A percentile compares a stretch with the other conserved stretches of the same genome.
Conservation (phyloP, 1,140 invertebrate genomes). For the Littorina saxatilis region DNA sequence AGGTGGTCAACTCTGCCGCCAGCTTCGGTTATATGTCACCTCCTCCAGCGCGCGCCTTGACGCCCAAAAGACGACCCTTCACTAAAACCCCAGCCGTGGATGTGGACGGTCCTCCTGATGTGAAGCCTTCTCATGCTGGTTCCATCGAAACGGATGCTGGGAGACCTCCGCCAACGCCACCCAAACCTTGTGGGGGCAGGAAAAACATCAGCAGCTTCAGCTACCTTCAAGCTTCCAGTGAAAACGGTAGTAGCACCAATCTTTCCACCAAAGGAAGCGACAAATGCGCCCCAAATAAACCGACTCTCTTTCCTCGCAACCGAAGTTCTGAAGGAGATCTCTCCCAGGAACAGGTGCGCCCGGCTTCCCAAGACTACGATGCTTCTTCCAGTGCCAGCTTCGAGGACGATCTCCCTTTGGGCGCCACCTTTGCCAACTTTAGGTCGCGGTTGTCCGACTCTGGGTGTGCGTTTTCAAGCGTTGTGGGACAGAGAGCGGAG, state of each 20-base stretch:
- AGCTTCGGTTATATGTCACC: background rate
- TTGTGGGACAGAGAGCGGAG: background rate
- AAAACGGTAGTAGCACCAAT: too few species aligned
- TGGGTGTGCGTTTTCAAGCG: background rate
- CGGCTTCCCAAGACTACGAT: background rate
- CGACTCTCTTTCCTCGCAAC: too few species aligned
- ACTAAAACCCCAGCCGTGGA: background rate
- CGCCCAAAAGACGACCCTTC: background rate
- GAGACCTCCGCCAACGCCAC: too few species aligned
- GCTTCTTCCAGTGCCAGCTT: background rate
- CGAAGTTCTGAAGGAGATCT: too few species aligned
- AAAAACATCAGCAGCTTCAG: too few species aligned
- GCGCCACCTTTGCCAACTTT: conserved; percentile 38
- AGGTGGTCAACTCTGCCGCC: background rate
- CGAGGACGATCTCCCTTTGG: conserved; percentile 41
- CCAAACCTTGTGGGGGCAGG: too few species aligned
- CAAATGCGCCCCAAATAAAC: too few species aligned
- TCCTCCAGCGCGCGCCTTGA: background rate
- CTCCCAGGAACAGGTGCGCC: too few species aligned
- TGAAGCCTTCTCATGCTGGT: too few species aligned
- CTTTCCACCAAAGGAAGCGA: too few species aligned
- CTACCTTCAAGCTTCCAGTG: too few species aligned
- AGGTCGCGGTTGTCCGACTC: background rate
- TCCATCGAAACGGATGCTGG: background rate
- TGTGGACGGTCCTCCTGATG: background rate